Evolutionary conservation across 2,797 vertebrate species (phyloP), one percentile per base, ranked within the genome.

Genomic region (Eurystomus glaucurus): DNA sequence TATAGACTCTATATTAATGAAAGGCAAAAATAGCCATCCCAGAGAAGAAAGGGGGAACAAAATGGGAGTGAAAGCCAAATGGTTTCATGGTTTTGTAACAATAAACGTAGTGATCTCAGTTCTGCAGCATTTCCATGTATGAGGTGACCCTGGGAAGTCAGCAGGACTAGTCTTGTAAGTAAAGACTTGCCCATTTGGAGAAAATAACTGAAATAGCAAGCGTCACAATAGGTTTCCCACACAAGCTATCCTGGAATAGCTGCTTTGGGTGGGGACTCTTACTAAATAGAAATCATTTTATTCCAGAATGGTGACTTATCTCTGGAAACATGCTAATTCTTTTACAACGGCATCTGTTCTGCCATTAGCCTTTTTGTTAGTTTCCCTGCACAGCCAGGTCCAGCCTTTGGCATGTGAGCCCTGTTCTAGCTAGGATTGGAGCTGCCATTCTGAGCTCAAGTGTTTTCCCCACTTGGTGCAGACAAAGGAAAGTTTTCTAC

Each of bases 301-400:
- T 81, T 37, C 26, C 11, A 52, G 52, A 68, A 39, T 28, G 33
- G 25, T 66, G 54, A 31, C 29, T 52, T 84, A 21, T 57, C 23
- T 61, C 43, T 91, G 43, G 31, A 72, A 86, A 69, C 0, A 4
- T 29, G 41, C 48, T 57, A 28, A 37, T 41, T 43, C 46, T 91
- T 75, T 61, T 46, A 79, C 25, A 68, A 11, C 29, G 58, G 14
- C 29, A 61, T 39, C 25, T 66, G 11, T 25, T 79, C 52, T 62
- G 16, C 57, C 57, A 26, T 29, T 0, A 1, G 14, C 8, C 16
- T 50, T 78, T 82, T 39, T 22, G 5, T 61, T n/a, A 25, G 43
- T 58, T 79, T 65, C 33, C 35, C 17, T 2, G 0, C 0, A 1
- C 29, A 61, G 62, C n/a, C 28, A 48, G 14, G n/a, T 26, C 25